Conservation (phyloP, 2,113 vertebrate species). For the Columbina picui region DNA sequence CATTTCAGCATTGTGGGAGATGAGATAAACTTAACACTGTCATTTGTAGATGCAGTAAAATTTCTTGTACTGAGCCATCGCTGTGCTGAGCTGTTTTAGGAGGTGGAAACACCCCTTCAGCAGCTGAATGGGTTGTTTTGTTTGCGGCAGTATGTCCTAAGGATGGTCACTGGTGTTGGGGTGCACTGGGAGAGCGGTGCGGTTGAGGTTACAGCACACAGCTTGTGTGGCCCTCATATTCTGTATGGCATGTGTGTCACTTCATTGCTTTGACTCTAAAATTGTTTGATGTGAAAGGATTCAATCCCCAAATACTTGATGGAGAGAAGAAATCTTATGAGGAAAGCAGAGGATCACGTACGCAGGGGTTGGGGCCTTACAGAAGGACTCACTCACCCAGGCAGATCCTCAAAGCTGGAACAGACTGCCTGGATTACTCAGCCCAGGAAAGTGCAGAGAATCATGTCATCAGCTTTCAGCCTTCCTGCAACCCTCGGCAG, state of each 20-base stretch:
- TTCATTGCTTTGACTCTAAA: background rate
- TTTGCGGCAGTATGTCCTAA: accelerated
- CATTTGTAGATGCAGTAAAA: constrained; percentile 7
- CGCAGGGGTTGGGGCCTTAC: accelerated
- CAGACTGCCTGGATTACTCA: background rate
- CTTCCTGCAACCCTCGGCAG: background rate
- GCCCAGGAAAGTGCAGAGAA: background rate
- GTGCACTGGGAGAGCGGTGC: background rate
- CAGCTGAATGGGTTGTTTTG: background rate
- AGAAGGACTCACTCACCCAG: background rate
- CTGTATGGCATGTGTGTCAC: background rate
- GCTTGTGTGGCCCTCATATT: too few species aligned
- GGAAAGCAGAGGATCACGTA: background rate
- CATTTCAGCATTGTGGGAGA: constrained; percentile 48
- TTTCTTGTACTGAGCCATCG: background rate
- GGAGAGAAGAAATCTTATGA: background rate
- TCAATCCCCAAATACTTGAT: background rate
- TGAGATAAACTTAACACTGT: constrained; percentile 54
- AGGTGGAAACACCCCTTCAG: background rate
- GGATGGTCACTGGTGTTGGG: background rate
- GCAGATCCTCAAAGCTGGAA: background rate
- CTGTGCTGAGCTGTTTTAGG: background rate
- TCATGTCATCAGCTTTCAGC: background rate
- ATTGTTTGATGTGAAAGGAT: background rate
- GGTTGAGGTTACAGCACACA: background rate